A percentile compares a stretch with the other conserved stretches of the same genome.
phyloP scores from a whole-genome alignment of 2,888 invertebrate genomes.

The Pyralis farinalis region DNA sequence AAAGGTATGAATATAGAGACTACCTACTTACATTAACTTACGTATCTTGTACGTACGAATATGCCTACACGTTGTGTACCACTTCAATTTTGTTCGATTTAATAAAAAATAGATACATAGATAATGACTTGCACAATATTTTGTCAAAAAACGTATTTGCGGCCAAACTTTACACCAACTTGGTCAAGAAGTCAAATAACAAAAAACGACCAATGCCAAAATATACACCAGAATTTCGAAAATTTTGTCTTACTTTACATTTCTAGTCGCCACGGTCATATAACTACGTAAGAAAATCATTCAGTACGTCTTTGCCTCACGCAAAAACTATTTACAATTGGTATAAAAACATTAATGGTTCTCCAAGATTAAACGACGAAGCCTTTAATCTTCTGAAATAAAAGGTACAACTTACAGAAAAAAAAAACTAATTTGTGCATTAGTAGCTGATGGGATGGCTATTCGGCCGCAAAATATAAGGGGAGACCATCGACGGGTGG shows the following conservation, averaged over 20 bases:
- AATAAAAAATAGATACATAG: slow-evolving; percentile 14
- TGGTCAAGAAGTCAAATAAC: slow-evolving; percentile 18
- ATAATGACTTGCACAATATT: slow-evolving; percentile 13
- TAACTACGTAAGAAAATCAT: slow-evolving; percentile 20
- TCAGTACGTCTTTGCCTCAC: slow-evolving; percentile 22
- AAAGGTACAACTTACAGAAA: slow-evolving; percentile 13
- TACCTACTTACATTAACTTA: not conserved
- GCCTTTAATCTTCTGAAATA: slow-evolving; percentile 18
- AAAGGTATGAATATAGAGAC: not conserved
- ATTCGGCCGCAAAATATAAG: slow-evolving; percentile 20
- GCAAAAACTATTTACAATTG: too few species aligned
- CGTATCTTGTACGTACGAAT: too few species aligned
- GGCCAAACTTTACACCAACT: slow-evolving; percentile 14
- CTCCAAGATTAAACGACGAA: slow-evolving; percentile 21
- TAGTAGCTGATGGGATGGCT: slow-evolving; percentile 23
- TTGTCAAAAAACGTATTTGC: slow-evolving; percentile 18
- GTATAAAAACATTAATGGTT: slow-evolving; percentile 16
- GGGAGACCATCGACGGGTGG: slow-evolving; percentile 12
- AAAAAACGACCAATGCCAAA: slow-evolving; percentile 11
- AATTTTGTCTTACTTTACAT: slow-evolving; percentile 21
- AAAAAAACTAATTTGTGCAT: slow-evolving; percentile 15
- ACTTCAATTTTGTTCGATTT: not conserved
- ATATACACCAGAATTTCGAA: slow-evolving; percentile 18
- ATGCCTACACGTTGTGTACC: too few species aligned
- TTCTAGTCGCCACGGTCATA: slow-evolving; percentile 20